Evolutionary conservation across 2,113 vertebrate species (phyloP).

Genomic region (Columba janthina): DNA sequence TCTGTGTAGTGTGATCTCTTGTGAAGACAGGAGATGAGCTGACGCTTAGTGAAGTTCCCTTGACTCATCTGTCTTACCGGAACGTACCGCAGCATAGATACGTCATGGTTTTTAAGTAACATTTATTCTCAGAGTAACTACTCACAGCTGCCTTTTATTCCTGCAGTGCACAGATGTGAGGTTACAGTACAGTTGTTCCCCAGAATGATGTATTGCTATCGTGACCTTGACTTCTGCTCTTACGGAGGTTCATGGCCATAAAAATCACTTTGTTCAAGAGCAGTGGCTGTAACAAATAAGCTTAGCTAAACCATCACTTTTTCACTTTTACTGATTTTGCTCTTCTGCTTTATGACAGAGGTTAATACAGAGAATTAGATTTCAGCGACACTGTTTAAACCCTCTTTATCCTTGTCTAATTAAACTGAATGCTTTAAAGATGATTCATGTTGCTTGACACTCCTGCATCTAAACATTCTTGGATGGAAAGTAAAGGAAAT

Average conservation of each 20-base stretch:
- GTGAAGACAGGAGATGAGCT: background rate
- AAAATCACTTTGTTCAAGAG: constrained; percentile 76
- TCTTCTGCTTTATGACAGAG: constrained; percentile 66
- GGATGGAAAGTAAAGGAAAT: background rate
- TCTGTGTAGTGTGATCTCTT: background rate
- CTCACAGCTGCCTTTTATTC: background rate
- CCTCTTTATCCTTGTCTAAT: constrained; percentile 79
- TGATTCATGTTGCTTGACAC: constrained; percentile 53
- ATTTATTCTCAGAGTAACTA: background rate
- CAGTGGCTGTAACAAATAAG: constrained; percentile 76
- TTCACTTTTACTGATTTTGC: constrained; percentile 74
- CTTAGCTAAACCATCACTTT: constrained; percentile 67
- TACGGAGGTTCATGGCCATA: constrained; percentile 24
- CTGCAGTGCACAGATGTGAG: background rate
- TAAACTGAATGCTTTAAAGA: constrained; percentile 75
- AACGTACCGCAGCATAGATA: background rate
- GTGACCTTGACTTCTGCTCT: constrained; percentile 27
- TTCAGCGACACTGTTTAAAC: constrained; percentile 66
- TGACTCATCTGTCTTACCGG: constrained; percentile 16
- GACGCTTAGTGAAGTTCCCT: background rate
- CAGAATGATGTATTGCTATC: constrained; percentile 26
- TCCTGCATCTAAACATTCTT: background rate
- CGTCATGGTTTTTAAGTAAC: background rate
- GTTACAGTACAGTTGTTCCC: constrained; percentile 11
- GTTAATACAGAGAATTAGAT: constrained; percentile 63